These are phyloP conservation scores for Procambarus clarkii DNA, from an alignment of 1,140 invertebrate genomes.

Conservation along the genomic window DNA sequence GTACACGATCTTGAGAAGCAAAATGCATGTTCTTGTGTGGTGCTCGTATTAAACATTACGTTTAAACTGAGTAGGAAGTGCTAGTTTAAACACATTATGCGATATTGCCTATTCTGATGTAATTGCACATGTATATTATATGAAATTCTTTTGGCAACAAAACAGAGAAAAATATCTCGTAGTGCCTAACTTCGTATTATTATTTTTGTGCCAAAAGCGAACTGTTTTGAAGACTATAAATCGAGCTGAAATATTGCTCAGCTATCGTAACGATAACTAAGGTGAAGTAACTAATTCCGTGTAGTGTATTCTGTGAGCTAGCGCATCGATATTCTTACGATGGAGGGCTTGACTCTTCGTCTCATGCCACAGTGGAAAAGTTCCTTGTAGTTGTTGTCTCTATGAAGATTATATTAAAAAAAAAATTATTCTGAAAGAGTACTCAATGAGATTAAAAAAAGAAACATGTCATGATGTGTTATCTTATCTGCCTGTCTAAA, in stretches of 20 bases:
- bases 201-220: slow-evolving; percentile 66
- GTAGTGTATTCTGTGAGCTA: slow-evolving; percentile 24
- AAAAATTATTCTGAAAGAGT: neutral
- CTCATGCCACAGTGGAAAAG: slow-evolving; percentile 64
- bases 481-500: slow-evolving; percentile 2
- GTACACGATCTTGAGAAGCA: neutral
- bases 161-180: slow-evolving; percentile 41
- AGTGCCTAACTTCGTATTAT: slow-evolving; percentile 67
- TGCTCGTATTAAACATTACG: slow-evolving; percentile 2
- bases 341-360: neutral
- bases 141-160: slow-evolving; percentile 9
- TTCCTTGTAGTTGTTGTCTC: slow-evolving; percentile 62
- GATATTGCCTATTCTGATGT: neutral
- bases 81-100: slow-evolving; percentile 25
- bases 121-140: slow-evolving; percentile 11
- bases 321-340: neutral
- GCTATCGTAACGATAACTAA: neutral
- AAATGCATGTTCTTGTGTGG: slow-evolving; percentile 3
- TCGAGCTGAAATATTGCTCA: neutral
- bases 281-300: slow-evolving; percentile 32
- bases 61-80: neutral
- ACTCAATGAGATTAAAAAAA: neutral
- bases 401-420: neutral
- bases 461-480: neutral
- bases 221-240: slow-evolving; percentile 23